Base-by-base conservation (phyloP, 2,797 vertebrate genomes). In the Rhinella marina region DNA sequence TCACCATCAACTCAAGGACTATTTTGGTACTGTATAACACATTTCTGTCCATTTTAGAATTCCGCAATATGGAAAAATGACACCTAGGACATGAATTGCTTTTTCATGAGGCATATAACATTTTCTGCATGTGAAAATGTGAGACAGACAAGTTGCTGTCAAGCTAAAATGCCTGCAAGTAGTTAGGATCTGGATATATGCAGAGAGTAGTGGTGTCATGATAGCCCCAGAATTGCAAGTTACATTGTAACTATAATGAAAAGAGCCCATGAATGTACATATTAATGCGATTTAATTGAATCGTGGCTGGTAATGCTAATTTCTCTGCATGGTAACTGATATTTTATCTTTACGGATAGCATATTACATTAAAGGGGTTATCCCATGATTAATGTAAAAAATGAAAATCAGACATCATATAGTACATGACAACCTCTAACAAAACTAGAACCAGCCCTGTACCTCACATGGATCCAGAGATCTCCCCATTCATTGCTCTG, bases 1-100 rank as follows among this genome's bases (percentile, higher is more conserved):
- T 75, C 72, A 52, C 48, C 72, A 75, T 73, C 21, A 48, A n/a
- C 41, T 75, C 41, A 75, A 73, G 72, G 41, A 50, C 72, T 75
- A 75, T 75, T 75, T 75, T 75, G 50, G 41, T 13, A 50, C 19
- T 23, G 41, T 73, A 21, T 50, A 75, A 75, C 10, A 75, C 72
- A 75, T 52, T 52, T 75, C 13, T 75, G 41, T 19, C 72, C 72
- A 50, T 23, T 75, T 50, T 41, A 52, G 41, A 75, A 75, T 75
- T 75, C 72, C 50, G 41, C 10, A 52, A 75, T 50, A 75, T 75
- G 72, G 72, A 52, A 73, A 73, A 50, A 72, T 41, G 68, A 73
- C 25, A 68, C 70, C 12, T 73, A 50, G 41, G 3, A 73, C 70
- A 73, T 50, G 70, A 73, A 73, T 73, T 73, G 32, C 70, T 73